Conservation (phyloP, 92 coral and sea anemone species). For the Virgularia gustaviana region DNA sequence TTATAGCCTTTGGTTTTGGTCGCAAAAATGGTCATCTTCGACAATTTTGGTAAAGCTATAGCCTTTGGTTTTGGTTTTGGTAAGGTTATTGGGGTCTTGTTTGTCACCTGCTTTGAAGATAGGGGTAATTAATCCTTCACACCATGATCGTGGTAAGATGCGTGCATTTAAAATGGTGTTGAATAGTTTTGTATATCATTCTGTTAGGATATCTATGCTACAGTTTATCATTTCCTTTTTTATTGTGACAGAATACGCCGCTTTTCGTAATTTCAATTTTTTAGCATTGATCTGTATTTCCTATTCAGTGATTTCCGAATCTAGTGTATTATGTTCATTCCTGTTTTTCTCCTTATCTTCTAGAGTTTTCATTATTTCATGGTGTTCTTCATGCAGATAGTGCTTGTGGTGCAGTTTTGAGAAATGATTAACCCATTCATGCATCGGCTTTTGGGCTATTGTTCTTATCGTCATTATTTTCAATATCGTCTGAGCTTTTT, state of each 20-base stretch:
- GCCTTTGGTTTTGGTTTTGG: no score
- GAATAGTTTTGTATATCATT: slow-evolving; percentile 2
- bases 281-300: not conserved
- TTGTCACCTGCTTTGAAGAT: no score
- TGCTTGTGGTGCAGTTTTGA: not conserved
- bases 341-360: not conserved
- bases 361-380: no score
- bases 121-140: no score
- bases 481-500: no score
- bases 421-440: not conserved
- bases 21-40: no score
- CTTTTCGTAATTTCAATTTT: slow-evolving; percentile 10
- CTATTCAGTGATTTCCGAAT: not conserved
- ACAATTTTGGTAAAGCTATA: no score
- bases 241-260: slow-evolving; percentile 11
- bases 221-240: slow-evolving; percentile 10
- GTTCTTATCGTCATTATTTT: not conserved
- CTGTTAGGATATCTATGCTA: not conserved
- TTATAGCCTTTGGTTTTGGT: no score
- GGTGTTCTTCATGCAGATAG: not conserved
- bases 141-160: slow-evolving; percentile 14
- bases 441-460: not conserved
- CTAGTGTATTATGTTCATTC: not conserved
- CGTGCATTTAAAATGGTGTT: not conserved
- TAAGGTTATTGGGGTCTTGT: no score